A percentile compares a stretch with the other conserved stretches of the same genome.
Evolutionary conservation across 2,113 vertebrate genomes (phyloP).

Genomic region (Muscicapa adusta): DNA sequence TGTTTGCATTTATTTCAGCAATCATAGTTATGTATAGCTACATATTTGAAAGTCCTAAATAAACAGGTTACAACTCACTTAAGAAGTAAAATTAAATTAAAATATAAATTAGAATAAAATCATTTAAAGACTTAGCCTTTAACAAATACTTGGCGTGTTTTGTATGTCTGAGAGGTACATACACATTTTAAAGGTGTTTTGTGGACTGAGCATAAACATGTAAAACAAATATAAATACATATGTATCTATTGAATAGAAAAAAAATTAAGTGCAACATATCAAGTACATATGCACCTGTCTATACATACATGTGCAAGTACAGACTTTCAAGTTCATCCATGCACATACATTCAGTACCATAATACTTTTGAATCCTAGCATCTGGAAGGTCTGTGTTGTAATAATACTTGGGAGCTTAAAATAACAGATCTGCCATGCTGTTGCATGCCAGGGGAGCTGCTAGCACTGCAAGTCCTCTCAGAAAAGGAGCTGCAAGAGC

Average conservation of each 20-base stretch:
- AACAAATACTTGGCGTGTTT: background rate
- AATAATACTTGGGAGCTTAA: background rate
- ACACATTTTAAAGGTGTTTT: background rate
- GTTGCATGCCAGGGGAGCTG: background rate
- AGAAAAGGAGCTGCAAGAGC: background rate
- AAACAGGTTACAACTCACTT: background rate
- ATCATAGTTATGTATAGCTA: constrained; percentile 20
- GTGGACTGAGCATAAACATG: background rate
- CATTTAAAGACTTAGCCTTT: background rate
- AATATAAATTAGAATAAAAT: background rate
- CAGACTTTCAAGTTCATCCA: too few species aligned
- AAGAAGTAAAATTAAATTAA: background rate
- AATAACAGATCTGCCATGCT: background rate
- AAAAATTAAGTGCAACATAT: background rate
- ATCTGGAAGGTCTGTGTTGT: background rate
- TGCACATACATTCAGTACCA: too few species aligned
- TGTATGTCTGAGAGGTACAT: background rate
- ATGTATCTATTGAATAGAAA: background rate
- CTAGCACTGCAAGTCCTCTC: background rate
- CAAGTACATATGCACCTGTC: background rate
- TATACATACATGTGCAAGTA: background rate
- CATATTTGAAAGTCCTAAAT: constrained; percentile 9
- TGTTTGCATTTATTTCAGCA: constrained; percentile 35
- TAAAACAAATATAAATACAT: background rate
- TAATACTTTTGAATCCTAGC: background rate